A percentile compares a stretch with the other conserved stretches of the same genome.
Conservation (phyloP, 2,888 invertebrate genomes). For the Lycocerus yunnanus region DNA sequence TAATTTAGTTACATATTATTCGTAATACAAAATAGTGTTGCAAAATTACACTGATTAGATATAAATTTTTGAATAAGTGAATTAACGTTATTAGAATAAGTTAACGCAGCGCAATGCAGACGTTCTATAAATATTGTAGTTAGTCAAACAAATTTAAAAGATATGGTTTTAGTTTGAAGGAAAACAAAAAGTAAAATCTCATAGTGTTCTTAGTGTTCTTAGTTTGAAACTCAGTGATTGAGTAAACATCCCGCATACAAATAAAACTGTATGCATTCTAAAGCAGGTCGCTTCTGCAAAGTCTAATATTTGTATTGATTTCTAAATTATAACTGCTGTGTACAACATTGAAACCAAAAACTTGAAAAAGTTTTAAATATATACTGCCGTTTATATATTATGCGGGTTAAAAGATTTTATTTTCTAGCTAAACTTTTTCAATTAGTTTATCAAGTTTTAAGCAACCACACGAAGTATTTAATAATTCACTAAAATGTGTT, state of each 20-base stretch:
- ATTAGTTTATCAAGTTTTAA: conserved; percentile 34
- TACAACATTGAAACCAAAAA: conserved; percentile 25
- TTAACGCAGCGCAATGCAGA: background rate
- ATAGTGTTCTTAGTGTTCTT: conserved; percentile 15
- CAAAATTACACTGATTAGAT: background rate
- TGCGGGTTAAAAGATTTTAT: conserved; percentile 31
- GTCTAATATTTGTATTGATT: conserved; percentile 35
- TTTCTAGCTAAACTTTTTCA: conserved; percentile 33
- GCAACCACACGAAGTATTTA: conserved; percentile 27
- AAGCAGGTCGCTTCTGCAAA: conserved; percentile 34
- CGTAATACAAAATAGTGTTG: background rate
- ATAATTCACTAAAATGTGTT: conserved; percentile 8
- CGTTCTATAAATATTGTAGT: conserved; percentile 13
- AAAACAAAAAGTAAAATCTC: conserved; percentile 22
- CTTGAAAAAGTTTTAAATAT: conserved; percentile 22
- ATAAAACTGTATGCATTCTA: conserved; percentile 35
- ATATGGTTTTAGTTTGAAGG: conserved; percentile 11
- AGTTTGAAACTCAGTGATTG: conserved; percentile 26
- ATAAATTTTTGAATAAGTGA: background rate
- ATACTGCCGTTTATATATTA: conserved; percentile 21
- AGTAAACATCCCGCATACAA: conserved; percentile 35
- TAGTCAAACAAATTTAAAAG: conserved; percentile 14
- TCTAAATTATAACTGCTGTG: conserved; percentile 35
- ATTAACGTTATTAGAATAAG: background rate
- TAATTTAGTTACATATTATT: background rate